Base-by-base conservation (phyloP, 30 jellyfish, hydroid and myxozoan genomes). In the Hydractinia echinata region DNA sequence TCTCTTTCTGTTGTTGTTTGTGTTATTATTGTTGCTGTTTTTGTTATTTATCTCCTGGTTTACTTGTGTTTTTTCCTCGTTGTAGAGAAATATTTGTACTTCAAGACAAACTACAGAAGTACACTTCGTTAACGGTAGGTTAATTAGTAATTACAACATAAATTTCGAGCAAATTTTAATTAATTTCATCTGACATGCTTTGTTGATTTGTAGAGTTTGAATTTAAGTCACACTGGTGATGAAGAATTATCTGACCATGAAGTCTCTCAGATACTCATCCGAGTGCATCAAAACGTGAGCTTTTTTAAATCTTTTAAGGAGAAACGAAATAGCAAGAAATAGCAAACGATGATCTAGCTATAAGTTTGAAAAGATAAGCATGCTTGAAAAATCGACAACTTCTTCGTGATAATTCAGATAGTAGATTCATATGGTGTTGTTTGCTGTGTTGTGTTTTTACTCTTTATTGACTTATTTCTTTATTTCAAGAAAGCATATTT, bases 211-310 rank as follows among this genome's bases (percentile, higher is more conserved):
- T 60, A 91, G 97, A 91, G 97, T 67, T 67, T 91, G 82, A 89
- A 84, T 10, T 88, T 89, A 20, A 89, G 81, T 70, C 77, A 83
- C 78, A 79, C 81, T 6, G 94, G 76, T 55, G 95, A 86, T 39
- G 97, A 91, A 66, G 91, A 79, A 4, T 72, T 89, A 48, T 89
- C 97, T 5, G 97, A 89, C 69, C 83, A 87, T 55, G 97, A 89
- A 73, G 95, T 89, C 49, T 85, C 95, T 16, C 95, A 89, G 18
- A 16, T 89, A 15, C 81, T 89, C 7, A 67, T 85, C 5, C 83
- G 97, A 64, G 97, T 89, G 70, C 61, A 91, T 20, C 72, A 72
- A 20, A 84, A 91, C 13, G 97, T 80, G 44, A 67, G 89, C 72
- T 55, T 55, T 16, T 44, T 62, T 7, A 6, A 19, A 4, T 15